phyloP scores from a whole-genome alignment of 2,888 invertebrate species.

The Gymnosoma rotundatum region DNA sequence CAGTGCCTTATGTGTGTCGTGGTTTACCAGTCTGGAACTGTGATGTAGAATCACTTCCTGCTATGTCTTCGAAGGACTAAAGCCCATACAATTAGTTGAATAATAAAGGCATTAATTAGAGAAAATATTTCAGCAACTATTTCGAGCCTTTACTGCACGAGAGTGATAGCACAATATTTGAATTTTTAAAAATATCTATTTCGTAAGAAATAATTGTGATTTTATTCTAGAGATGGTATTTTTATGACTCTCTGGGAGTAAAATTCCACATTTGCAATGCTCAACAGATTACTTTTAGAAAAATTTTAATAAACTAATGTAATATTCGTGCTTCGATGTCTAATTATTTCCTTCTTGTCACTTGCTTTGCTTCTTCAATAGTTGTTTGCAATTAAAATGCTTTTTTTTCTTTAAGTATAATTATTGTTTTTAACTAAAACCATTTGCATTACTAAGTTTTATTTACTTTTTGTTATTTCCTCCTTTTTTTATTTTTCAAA shows the following conservation, averaged over 20 bases:
- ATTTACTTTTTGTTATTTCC: slow-evolving; percentile 34
- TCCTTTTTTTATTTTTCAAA: slow-evolving; percentile 1
- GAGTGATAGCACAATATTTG: no score
- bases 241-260: no score
- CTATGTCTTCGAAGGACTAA: slow-evolving; percentile 22
- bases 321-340: neutral
- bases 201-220: no score
- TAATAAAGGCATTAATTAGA: no score
- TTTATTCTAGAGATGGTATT: no score
- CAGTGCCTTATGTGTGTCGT: slow-evolving; percentile 77
- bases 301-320: neutral
- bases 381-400: neutral
- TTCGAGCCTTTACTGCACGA: no score
- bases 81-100: no score
- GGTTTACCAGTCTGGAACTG: slow-evolving; percentile 79
- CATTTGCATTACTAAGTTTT: slow-evolving; percentile 51
- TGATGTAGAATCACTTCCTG: slow-evolving; percentile 74
- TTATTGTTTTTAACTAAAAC: slow-evolving; percentile 46
- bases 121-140: no score
- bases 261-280: no score
- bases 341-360: neutral
- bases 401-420: slow-evolving; percentile 28
- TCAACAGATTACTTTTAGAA: no score
- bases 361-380: neutral
- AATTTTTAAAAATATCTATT: no score